phyloP scores from a whole-genome alignment of 2,888 invertebrate genomes.

The Neoscelio sp. region DNA sequence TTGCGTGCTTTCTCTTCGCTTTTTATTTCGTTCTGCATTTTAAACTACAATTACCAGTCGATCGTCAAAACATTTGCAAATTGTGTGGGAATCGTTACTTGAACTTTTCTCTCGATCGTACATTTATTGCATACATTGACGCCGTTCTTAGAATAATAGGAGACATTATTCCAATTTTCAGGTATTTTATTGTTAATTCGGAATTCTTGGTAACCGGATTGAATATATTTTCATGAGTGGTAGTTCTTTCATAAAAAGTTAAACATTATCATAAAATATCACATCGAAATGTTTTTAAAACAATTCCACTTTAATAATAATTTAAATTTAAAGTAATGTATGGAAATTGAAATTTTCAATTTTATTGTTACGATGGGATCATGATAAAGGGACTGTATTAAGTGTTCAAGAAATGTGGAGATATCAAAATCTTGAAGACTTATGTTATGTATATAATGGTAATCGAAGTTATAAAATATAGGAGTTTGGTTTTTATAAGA shows the following conservation, averaged over 20 bases:
- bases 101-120: conserved; percentile 14
- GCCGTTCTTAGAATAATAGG: not conserved
- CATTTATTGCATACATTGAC: conserved; percentile 11
- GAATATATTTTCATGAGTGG: conserved; percentile 17
- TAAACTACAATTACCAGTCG: conserved; percentile 11
- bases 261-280: conserved; percentile 9
- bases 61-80: conserved; percentile 13
- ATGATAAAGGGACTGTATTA: conserved; percentile 31
- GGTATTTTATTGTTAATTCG: conserved; percentile 7
- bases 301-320: no score
- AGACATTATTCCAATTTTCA: conserved; percentile 36
- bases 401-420: not conserved
- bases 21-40: conserved; percentile 14
- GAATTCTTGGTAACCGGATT: conserved; percentile 2
- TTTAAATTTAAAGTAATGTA: conserved; percentile 8
- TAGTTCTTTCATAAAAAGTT: conserved; percentile 7
- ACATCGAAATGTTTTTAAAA: no score
- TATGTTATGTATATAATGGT: conserved; percentile 2
- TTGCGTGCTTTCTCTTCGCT: conserved; percentile 15
- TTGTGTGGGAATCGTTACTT: conserved; percentile 13
- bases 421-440: conserved; percentile 3
- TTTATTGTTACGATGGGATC: conserved; percentile 16
- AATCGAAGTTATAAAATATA: conserved; percentile 15
- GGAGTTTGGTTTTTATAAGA: conserved; percentile 2
- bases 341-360: conserved; percentile 9